Evolutionary conservation across 2,797 vertebrate genomes (phyloP).

Genomic region (Cygnus olor): DNA sequence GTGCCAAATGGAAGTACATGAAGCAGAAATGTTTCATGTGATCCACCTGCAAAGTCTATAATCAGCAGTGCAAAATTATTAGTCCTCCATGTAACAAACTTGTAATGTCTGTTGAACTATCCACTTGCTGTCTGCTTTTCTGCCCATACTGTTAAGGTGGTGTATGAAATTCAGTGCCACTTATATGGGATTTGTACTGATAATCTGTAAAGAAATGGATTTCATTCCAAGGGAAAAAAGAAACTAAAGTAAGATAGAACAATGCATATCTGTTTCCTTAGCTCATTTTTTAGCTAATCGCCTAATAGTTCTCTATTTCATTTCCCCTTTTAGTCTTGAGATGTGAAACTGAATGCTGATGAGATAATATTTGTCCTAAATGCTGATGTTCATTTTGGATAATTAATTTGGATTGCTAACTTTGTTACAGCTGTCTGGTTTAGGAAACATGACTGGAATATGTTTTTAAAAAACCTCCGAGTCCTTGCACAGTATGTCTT

Average conservation of each 20-base stretch:
- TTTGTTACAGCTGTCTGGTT: background rate
- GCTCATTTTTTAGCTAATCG: background rate
- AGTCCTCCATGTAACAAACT: background rate
- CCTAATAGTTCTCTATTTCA: background rate
- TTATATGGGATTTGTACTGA: background rate
- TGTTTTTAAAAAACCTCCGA: background rate
- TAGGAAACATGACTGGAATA: background rate
- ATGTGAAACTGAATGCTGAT: background rate
- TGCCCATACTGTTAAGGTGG: background rate
- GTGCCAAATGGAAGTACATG: background rate
- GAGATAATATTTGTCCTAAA: background rate
- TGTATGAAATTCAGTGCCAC: too few relatives aligned
- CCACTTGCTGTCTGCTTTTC: background rate
- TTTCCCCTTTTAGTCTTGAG: background rate
- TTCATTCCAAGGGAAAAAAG: background rate
- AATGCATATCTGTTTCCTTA: background rate
- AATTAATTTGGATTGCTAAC: background rate
- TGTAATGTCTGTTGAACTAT: background rate
- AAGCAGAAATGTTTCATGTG: background rate
- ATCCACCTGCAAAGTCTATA: background rate
- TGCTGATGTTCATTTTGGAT: background rate
- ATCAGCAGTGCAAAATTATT: background rate
- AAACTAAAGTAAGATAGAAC: background rate
- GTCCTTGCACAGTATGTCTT: background rate
- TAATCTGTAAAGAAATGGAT: background rate